phyloP scores from a whole-genome alignment of 2,888 invertebrate species.

The Chalcis sispes region DNA sequence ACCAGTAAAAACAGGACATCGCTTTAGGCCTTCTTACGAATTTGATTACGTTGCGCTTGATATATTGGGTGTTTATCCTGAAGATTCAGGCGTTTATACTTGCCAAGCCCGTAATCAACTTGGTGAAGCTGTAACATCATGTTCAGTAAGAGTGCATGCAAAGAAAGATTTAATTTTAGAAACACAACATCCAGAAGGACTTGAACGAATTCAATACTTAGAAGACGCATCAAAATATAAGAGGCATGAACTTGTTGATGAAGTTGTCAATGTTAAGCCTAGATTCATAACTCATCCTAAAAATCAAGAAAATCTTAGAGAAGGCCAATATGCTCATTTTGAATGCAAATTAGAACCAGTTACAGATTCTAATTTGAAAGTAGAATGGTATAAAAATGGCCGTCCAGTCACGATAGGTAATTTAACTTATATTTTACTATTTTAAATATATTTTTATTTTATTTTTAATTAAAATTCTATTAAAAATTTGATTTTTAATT shows the following conservation, averaged over 20 bases:
- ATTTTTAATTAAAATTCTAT: not conserved
- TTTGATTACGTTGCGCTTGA: slow-evolving; percentile 98
- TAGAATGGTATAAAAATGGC: slow-evolving; percentile 98
- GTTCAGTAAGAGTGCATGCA: slow-evolving; percentile 91
- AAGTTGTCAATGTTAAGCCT: slow-evolving; percentile 89
- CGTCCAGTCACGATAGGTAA: slow-evolving; percentile 92
- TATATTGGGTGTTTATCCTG: slow-evolving; percentile 96
- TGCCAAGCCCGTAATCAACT: slow-evolving; percentile 95
- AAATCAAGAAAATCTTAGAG: slow-evolving; percentile 88
- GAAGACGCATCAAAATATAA: slow-evolving; percentile 92
- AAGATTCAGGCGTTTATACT: slow-evolving; percentile 96
- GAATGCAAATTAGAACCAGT: slow-evolving; percentile 98
- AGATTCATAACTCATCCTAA: slow-evolving; percentile 92
- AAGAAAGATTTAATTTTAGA: slow-evolving; percentile 92
- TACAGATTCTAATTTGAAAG: slow-evolving; percentile 96
- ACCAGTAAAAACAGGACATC: slow-evolving; percentile 93
- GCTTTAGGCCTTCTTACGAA: slow-evolving; percentile 97
- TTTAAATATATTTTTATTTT: not conserved
- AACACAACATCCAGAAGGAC: slow-evolving; percentile 92
- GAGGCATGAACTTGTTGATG: slow-evolving; percentile 88
- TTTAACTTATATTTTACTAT: slow-evolving; percentile 61
- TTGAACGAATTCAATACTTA: slow-evolving; percentile 94
- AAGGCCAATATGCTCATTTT: slow-evolving; percentile 96
- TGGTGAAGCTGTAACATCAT: slow-evolving; percentile 95
- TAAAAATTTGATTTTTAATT: slow-evolving; percentile 24